Conservation (phyloP, 2,113 vertebrate genomes). For the Sus scrofa region DNA sequence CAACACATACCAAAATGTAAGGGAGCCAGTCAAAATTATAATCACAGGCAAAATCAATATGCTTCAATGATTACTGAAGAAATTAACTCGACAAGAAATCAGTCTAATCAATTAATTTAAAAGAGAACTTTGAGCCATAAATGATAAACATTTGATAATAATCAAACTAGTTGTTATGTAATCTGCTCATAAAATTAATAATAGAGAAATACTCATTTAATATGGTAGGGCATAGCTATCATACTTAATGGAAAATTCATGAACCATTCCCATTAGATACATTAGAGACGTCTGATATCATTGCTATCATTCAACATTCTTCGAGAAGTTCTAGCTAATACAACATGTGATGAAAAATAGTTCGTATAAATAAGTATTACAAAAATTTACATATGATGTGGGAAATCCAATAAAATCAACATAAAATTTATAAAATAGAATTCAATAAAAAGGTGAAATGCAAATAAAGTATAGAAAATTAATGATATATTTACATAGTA, state of each 20-base stretch:
- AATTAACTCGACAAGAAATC: not conserved
- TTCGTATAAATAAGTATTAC: not conserved
- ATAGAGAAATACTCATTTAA: not conserved
- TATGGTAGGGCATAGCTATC: not conserved
- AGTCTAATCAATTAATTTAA: not conserved
- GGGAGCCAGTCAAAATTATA: not conserved
- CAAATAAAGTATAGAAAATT: conserved; percentile 16
- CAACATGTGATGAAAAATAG: not conserved
- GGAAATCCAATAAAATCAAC: not conserved
- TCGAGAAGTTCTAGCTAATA: not conserved
- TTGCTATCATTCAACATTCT: not conserved
- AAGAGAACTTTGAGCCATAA: conserved; percentile 11
- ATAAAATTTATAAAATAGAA: not conserved
- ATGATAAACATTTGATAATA: not conserved
- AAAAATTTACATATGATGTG: not conserved
- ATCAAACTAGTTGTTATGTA: not conserved
- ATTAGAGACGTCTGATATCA: not conserved
- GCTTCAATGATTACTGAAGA: not conserved
- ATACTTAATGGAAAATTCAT: not conserved
- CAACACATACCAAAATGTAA: not conserved
- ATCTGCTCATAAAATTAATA: not conserved
- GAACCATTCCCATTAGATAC: not conserved
- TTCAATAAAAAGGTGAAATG: not conserved
- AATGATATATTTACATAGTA: not conserved
- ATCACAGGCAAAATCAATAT: not conserved